These are phyloP conservation scores for Anarrhichthys ocellatus DNA, from an alignment of 2,113 vertebrate genomes.

Conservation along the genomic window DNA sequence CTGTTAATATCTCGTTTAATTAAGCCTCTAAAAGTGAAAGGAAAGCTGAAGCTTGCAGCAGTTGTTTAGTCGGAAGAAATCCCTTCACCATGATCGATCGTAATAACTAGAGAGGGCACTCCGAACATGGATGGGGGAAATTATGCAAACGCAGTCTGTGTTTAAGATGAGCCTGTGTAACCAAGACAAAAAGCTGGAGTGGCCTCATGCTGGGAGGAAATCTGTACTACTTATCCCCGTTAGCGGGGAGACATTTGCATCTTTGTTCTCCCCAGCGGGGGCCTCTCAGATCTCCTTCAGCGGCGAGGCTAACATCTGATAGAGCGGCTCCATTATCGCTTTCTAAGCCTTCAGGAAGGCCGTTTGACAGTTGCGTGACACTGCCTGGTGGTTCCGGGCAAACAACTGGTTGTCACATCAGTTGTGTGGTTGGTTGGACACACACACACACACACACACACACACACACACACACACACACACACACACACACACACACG, in stretches of 20 bases:
- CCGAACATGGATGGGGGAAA: slow-evolving; percentile 29
- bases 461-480: too few species aligned
- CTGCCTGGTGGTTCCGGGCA: slow-evolving; percentile 10
- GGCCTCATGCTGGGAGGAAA: slow-evolving; percentile 74
- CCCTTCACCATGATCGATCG: neutral
- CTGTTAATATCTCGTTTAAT: neutral
- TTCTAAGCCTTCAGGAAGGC: slow-evolving; percentile 48
- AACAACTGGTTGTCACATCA: slow-evolving; percentile 41
- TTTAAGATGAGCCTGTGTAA: slow-evolving; percentile 56
- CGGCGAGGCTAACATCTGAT: slow-evolving; percentile 55
- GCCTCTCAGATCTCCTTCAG: slow-evolving; percentile 56
- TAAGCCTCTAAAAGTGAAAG: neutral
- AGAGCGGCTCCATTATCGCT: slow-evolving; percentile 45
- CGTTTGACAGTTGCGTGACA: slow-evolving; percentile 50
- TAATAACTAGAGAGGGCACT: slow-evolving; percentile 48
- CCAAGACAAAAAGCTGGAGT: slow-evolving; percentile 58
- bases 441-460: too few species aligned
- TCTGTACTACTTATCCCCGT: slow-evolving; percentile 75
- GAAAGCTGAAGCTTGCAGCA: neutral
- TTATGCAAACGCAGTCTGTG: slow-evolving; percentile 39
- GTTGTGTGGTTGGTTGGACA: neutral
- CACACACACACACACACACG: too few species aligned
- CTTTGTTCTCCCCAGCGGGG: slow-evolving; percentile 76
- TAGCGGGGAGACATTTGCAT: slow-evolving; percentile 65
- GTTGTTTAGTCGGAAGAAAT: slow-evolving; percentile 10